Percentiles rank a stretch among this genome's conserved stretches.
These are phyloP conservation scores for Drosophila kohkoa DNA, from an alignment of 1,140 invertebrate genomes.

Conservation along the genomic window DNA sequence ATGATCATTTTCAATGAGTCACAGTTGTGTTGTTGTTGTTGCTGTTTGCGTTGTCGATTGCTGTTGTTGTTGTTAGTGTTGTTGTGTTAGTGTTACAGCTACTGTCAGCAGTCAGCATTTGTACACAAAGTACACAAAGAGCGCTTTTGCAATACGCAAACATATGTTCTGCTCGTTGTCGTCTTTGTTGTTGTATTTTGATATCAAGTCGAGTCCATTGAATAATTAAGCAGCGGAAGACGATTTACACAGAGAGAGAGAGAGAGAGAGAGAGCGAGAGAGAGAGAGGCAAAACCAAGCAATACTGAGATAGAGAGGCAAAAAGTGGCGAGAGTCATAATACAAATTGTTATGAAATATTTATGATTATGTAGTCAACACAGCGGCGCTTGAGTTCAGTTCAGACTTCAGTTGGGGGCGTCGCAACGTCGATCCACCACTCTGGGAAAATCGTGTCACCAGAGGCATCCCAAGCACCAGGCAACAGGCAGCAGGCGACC, in stretches of 20 bases:
- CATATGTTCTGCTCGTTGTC: constrained; percentile 45
- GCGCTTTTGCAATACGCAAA: constrained; percentile 62
- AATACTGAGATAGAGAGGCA: no score
- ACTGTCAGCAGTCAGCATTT: constrained; percentile 58
- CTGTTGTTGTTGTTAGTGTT: constrained; percentile 16
- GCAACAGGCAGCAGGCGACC: constrained; percentile 37
- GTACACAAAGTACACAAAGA: constrained; percentile 41
- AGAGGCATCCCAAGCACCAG: constrained; percentile 47
- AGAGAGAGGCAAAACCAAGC: background rate
- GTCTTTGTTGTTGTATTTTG: constrained; percentile 32
- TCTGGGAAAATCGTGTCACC: constrained; percentile 52
- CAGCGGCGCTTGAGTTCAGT: constrained; percentile 26
- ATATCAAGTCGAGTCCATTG: constrained; percentile 55
- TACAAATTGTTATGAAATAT: constrained; percentile 70
- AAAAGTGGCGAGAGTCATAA: constrained; percentile 18
- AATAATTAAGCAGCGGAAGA: constrained; percentile 72
- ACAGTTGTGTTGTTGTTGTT: constrained; percentile 29
- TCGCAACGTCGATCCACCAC: background rate
- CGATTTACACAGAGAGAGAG: constrained; percentile 8
- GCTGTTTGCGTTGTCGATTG: constrained; percentile 11
- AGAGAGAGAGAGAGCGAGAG: constrained; percentile 3
- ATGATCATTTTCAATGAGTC: constrained; percentile 59
- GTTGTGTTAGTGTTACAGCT: constrained; percentile 16
- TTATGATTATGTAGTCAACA: constrained; percentile 58
- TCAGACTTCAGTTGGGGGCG: background rate